Base-by-base conservation (phyloP, 2,797 vertebrate genomes). In the Apodemus agrarius region DNA sequence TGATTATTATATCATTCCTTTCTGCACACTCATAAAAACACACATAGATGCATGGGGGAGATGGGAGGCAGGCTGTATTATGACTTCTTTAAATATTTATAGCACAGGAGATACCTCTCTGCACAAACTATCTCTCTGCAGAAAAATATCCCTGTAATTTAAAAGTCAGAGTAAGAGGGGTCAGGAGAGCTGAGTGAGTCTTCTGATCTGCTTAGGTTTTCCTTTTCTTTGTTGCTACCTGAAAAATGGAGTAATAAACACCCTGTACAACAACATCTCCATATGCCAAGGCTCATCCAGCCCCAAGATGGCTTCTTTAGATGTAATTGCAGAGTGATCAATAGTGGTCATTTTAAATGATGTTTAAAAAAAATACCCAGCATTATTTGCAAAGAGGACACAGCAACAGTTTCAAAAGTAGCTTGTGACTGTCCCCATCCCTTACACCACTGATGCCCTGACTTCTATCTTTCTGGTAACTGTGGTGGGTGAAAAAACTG, bases 41-140 rank as follows among this genome's bases (percentile, higher is more conserved):
- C 34, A 84, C 24, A 63, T 14, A 61, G 1, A 52, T 22, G 80
- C 46, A 59, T 14, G 52, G 26, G 88, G 12, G 21, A 89, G 61
- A 83, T 19, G 22, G 5, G 63, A 79, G 37, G 40, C 3, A n/a
- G 4, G 31, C 88, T 54, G 59, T 13, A 52, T 16, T 83, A 67
- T 31, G 49, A 92, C 22, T 75, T 69, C 65, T 72, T 82, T 24
- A 82, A 89, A 90, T 22, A 67, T 46, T 90, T 86, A 31, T 52
- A 83, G 57, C 82, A 76, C 24, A 31, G 17, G 7, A 2, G 76
- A 52, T 54, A 24, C 9, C 26, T 52, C 40, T 95, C 85, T 46
- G 13, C 46, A 49, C 52, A 91, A 75, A 76, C 24, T 76, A 29
- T 26, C 74, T 46, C 72, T 75, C 43, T 76, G 69, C 37, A 78